Percentiles rank a stretch among this genome's conserved stretches.
phyloP scores from a whole-genome alignment of 2,797 vertebrate genomes.

The Microctenopoma stevenorrisi region DNA sequence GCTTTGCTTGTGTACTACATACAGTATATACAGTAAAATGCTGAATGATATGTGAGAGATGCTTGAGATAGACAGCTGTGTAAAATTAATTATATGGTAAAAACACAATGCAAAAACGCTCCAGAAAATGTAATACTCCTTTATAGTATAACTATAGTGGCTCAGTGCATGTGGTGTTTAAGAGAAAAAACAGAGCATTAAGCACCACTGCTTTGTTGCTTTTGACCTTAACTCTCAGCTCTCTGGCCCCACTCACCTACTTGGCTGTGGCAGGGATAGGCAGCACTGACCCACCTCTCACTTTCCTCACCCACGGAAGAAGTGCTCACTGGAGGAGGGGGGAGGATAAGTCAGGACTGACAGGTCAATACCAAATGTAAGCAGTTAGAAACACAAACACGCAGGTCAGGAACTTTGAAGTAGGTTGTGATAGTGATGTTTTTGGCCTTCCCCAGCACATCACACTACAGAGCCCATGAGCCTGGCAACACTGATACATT shows the following conservation, averaged over 20 bases:
- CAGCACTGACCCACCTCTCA: neutral
- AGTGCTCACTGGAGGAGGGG: slow-evolving; percentile 3
- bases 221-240: neutral
- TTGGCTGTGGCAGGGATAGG: slow-evolving; percentile 15
- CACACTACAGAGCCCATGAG: neutral
- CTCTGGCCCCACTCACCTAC: slow-evolving; percentile 6
- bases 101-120: slow-evolving; percentile 14
- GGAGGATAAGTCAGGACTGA: slow-evolving; percentile 4
- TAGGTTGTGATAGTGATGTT: neutral
- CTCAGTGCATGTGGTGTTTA: slow-evolving; percentile 3
- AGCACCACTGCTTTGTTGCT: neutral
- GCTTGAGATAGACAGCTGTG: slow-evolving; percentile 15
- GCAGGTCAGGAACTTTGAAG: neutral
- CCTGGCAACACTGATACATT: slow-evolving; percentile 8
- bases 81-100: slow-evolving; percentile 35
- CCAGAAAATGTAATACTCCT: slow-evolving; percentile 28
- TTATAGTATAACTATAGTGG: neutral
- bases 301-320: neutral
- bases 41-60: slow-evolving; percentile 9
- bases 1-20: neutral
- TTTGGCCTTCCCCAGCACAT: slow-evolving; percentile 4
- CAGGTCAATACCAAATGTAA: slow-evolving; percentile 18
- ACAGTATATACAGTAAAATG: slow-evolving; percentile 1
- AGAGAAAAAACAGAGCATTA: neutral
- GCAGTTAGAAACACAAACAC: slow-evolving; percentile 16